Base-by-base conservation (phyloP, 2,113 vertebrate genomes). In the Rhadina sibilatrix region DNA sequence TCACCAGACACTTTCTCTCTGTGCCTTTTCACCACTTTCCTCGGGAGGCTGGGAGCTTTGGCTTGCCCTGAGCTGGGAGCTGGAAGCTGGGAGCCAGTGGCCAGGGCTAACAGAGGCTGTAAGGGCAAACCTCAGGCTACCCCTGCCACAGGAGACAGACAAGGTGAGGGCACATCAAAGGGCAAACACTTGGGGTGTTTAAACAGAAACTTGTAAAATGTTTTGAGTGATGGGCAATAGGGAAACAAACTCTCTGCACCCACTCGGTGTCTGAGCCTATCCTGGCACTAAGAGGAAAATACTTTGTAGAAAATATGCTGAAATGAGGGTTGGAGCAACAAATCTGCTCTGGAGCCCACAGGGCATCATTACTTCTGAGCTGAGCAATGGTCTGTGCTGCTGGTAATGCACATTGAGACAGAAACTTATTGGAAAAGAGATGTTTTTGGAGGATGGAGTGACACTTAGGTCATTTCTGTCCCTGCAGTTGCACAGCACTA, bases 1-100 rank as follows among this genome's bases (percentile, higher is more conserved):
- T 95, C 83, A 94, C 60, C 27, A 83, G 37, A 49, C 80, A 86
- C 68, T 95, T 96, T 74, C 72, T 82, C 69, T 66, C 44, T 89
- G 57, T 53, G 71, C 65, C 50, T 86, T 96, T 89, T 92, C 71
- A 77, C 7, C 89, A 31, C 80, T 72, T 70, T 81, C 63, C 76
- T 77, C 0, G 1, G 75, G 63, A 96, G 49, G 59, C 40, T 50
- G 57, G 25, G 63, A 92, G 83, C 76, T 66, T 44, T 4, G 2
- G 68, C 40, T 84, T 71, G 21, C 25, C n/a, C 53, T 0, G 7
- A 49, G 77, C 42, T 68, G 49, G 3, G 30, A 54, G 82, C 49
- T 68, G 49, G 3, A 25, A 54, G 82, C 49, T 70, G 47, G 3
- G 35, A 90, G 82, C 61, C 65, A 61, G 47, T 6, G 19, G 65